Conservation (phyloP, 2,797 vertebrate species). For the Ispidina picta region DNA sequence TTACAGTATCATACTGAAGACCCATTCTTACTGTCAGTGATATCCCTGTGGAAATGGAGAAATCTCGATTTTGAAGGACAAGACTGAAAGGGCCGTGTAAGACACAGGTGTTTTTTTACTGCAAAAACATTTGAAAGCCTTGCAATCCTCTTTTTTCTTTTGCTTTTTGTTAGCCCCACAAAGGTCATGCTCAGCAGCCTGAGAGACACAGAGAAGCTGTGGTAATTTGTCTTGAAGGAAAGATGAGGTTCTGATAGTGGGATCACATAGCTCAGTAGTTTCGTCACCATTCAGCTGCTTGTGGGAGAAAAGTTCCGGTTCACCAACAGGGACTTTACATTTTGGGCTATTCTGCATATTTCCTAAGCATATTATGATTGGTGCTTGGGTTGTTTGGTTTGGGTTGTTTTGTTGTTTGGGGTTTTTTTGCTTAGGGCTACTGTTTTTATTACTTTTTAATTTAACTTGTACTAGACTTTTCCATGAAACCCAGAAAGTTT, state of each 20-base stretch:
- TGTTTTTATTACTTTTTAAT: not conserved
- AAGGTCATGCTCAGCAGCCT: not conserved
- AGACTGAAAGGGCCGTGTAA: fast-evolving
- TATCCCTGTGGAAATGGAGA: not conserved
- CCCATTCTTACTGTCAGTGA: not conserved
- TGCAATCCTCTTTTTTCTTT: not conserved
- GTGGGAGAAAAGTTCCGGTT: constrained; percentile 32
- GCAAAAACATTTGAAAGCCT: not conserved
- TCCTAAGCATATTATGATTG: not conserved
- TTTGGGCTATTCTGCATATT: not conserved
- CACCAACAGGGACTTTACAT: constrained; percentile 20
- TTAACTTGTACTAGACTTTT: not conserved
- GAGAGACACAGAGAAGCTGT: not conserved
- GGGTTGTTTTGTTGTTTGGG: not conserved
- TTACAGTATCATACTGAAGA: not conserved
- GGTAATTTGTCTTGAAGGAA: constrained; percentile 2
- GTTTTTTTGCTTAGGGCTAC: not conserved
- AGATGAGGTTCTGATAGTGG: constrained; percentile 18
- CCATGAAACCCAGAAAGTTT: not conserved
- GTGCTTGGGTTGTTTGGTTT: not conserved
- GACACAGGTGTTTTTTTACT: not conserved
- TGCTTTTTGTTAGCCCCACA: not conserved
- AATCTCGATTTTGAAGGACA: not conserved
- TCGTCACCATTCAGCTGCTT: not conserved
- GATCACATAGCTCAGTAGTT: not conserved